phyloP scores from a whole-genome alignment of 2,888 invertebrate species.

The Patella caerulea region DNA sequence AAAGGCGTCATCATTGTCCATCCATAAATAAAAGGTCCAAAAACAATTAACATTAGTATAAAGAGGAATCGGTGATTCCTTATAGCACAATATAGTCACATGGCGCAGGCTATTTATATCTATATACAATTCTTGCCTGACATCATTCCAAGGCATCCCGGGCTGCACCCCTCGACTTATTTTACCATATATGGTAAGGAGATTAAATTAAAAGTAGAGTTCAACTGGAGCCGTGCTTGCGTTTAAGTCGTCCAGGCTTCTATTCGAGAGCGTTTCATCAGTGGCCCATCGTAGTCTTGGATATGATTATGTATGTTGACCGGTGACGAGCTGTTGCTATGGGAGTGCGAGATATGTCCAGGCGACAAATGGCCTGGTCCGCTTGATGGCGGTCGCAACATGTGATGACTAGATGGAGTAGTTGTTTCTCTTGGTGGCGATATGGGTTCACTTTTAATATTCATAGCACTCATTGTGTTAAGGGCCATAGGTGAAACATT shows the following conservation, averaged over 20 bases:
- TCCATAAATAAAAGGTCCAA: slow-evolving; percentile 1
- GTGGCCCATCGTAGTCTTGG: slow-evolving; percentile 69
- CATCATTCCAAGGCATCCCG: background rate
- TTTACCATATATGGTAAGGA: slow-evolving; percentile 4
- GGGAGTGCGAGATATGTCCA: slow-evolving; percentile 59
- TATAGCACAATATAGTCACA: slow-evolving; percentile 6
- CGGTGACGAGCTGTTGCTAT: slow-evolving; percentile 41
- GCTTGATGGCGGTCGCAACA: slow-evolving; percentile 75
- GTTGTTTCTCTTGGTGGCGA: slow-evolving; percentile 91
- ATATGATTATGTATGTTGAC: slow-evolving; percentile 41
- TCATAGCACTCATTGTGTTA: slow-evolving; percentile 73
- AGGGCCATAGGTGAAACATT: slow-evolving; percentile 59
- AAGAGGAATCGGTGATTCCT: background rate
- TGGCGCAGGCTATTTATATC: slow-evolving; percentile 3
- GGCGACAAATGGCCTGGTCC: slow-evolving; percentile 63
- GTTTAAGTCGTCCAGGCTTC: slow-evolving; percentile 82
- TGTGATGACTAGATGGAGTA: slow-evolving; percentile 67
- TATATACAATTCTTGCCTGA: slow-evolving; percentile 5
- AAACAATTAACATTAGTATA: background rate
- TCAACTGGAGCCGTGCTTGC: background rate
- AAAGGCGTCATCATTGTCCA: too few relatives aligned
- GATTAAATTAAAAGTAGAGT: background rate
- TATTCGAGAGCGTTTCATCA: slow-evolving; percentile 87
- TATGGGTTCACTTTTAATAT: slow-evolving; percentile 95
- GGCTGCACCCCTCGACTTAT: background rate